These are phyloP conservation scores for Spialia ferax DNA, from an alignment of 2,888 invertebrate genomes.

Conservation along the genomic window DNA sequence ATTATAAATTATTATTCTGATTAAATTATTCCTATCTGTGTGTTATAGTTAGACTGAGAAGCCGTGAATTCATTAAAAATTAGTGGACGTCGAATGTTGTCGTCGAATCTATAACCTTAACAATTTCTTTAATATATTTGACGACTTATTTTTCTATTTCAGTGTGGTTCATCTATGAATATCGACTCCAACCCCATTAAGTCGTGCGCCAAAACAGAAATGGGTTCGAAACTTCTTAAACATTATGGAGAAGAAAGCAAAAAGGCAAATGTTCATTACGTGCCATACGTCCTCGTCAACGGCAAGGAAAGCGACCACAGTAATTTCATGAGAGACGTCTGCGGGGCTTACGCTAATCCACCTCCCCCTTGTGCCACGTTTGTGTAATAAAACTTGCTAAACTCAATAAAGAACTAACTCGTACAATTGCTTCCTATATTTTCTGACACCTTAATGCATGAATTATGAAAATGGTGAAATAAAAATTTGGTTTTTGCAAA, in stretches of 20 bases:
- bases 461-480: too few relatives aligned
- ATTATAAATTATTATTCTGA: too few relatives aligned
- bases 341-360: conserved; percentile 55
- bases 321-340: conserved; percentile 56
- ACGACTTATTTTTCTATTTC: conserved; percentile 49
- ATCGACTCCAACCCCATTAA: conserved; percentile 56
- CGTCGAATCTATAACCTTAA: too few relatives aligned
- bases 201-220: conserved; percentile 58
- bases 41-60: too few relatives aligned
- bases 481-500: too few relatives aligned
- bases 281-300: conserved; percentile 61
- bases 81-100: too few relatives aligned
- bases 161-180: conserved; percentile 58
- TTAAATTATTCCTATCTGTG: too few relatives aligned
- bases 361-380: conserved; percentile 49
- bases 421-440: conserved; percentile 7
- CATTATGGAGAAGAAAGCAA: conserved; percentile 44
- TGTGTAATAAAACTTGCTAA: conserved; percentile 26
- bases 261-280: conserved; percentile 38
- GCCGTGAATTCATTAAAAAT: too few relatives aligned
- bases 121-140: too few relatives aligned
- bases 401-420: conserved; percentile 19
- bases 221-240: conserved; percentile 47
- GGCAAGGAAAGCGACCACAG: conserved; percentile 48
- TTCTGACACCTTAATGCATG: too few relatives aligned